Evolutionary conservation across 2,113 vertebrate genomes (phyloP), one percentile per base, ranked within the genome.

Genomic region (Typhlomys cinereus): DNA sequence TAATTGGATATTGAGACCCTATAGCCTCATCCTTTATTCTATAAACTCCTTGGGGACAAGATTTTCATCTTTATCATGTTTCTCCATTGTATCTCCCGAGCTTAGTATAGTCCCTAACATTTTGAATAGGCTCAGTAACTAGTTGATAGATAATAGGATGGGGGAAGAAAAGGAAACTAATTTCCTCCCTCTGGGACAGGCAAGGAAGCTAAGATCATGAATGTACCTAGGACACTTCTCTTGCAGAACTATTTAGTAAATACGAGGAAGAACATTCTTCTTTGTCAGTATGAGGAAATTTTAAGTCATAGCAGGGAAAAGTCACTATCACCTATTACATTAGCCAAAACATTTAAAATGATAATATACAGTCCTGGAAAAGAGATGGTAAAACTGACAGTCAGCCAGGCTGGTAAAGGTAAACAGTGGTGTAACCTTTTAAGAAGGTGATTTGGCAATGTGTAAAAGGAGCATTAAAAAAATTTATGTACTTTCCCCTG

Each of bases 401-500:
- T 89, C 20, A 52, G 44, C 46, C 44, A 62, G 80, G 20, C 88
- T 93, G 80, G 62, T 71, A 44, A 59, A 71, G 15, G 41, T 85
- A 44, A 75, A 71, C 46, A 67, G 39, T 76, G 39, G 4, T 59
- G 14, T 34, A 41, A 85, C 18, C 83, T 85, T 93, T 78, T 66
- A 91, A 76, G 79, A 88, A 91, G 70, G 67, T 46, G 61, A 1
- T 52, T 91, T 94, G 88, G 41, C 88, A 82, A 50, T 76, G 41
- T 75, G 12, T 76, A 81, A 85, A 23, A 90, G 85, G 52, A 88
- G 74, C n/a, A 73, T 93, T 91, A 82, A 89, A 91, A 78, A 89
- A 91, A 78, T 91, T 69, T 75, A 88, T 91, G 31, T 62, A 3
- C 20, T 82, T 88, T 82, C n/a, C 20, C 85, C 80, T 82, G 64